These are phyloP conservation scores for Nycticorax nycticorax DNA, from an alignment of 2,113 vertebrate genomes.

Conservation along the genomic window DNA sequence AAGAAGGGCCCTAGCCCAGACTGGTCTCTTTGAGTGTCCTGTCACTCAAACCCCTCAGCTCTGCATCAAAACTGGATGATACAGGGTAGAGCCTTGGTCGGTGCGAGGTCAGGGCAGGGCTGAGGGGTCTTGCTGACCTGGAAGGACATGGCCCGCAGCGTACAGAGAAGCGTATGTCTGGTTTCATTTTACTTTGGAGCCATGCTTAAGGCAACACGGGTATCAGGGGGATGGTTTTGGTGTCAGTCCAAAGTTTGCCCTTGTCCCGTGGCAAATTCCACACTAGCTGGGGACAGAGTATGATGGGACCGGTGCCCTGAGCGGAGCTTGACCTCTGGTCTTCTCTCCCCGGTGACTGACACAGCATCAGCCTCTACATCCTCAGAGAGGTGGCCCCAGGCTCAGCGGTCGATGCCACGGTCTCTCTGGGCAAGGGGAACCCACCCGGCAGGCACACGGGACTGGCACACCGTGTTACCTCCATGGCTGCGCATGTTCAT, in stretches of 20 bases:
- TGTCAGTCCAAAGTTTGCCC: neutral
- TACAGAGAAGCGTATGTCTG: neutral
- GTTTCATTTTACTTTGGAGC: neutral
- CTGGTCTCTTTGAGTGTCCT: neutral
- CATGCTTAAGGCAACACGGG: neutral
- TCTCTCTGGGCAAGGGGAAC: neutral
- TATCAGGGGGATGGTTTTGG: neutral
- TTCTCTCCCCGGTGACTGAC: neutral
- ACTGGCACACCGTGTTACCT: neutral
- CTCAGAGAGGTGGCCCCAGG: neutral
- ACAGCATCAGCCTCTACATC: neutral
- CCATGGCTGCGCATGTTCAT: rapidly evolving
- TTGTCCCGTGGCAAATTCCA: neutral
- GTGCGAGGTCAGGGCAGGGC: neutral
- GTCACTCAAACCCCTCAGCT: neutral
- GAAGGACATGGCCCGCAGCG: rapidly evolving
- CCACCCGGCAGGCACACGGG: rapidly evolving
- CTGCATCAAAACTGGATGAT: neutral
- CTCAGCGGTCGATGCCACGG: rapidly evolving
- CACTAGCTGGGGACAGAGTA: neutral
- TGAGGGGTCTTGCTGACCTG: neutral
- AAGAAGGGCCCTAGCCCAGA: neutral
- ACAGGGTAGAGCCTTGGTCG: neutral
- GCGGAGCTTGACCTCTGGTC: neutral
- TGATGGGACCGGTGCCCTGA: neutral